A percentile compares a stretch with the other conserved stretches of the same genome.
Conservation (phyloP, 2,797 vertebrate species). For the Phataginus tricuspis region DNA sequence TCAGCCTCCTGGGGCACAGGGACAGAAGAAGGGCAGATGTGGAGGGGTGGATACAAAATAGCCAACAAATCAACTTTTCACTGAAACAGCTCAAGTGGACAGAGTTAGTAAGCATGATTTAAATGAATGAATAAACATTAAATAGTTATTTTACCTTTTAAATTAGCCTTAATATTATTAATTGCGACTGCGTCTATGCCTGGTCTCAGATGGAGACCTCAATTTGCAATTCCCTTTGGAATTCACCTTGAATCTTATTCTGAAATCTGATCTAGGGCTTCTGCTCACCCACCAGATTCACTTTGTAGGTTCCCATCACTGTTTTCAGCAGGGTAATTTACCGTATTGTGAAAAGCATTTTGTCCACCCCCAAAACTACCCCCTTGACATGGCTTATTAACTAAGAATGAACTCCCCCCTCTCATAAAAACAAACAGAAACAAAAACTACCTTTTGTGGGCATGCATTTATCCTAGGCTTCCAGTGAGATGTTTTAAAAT, state of each 20-base stretch:
- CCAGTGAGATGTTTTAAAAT: slow-evolving; percentile 11
- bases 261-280: not conserved
- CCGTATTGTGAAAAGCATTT: not conserved
- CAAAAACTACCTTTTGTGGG: not conserved
- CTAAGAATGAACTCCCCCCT: not conserved
- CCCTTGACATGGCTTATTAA: not conserved
- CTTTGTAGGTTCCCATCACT: not conserved
- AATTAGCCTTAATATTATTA: not conserved
- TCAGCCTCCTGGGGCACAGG: not conserved
- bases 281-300: not conserved
- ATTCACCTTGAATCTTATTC: not conserved
- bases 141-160: not conserved
- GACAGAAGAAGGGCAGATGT: not conserved
- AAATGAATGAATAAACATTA: not conserved
- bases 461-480: not conserved
- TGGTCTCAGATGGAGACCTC: not conserved
- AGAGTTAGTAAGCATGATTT: not conserved
- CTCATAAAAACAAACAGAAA: not conserved
- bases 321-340: not conserved
- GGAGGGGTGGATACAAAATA: not conserved
- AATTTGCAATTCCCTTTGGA: not conserved
- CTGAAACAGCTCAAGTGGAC: not conserved
- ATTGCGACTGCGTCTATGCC: not conserved
- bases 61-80: not conserved
- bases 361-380: not conserved